Evolutionary conservation across 2,113 vertebrate genomes (phyloP).

Genomic region (Tenebrosternarchus preto): DNA sequence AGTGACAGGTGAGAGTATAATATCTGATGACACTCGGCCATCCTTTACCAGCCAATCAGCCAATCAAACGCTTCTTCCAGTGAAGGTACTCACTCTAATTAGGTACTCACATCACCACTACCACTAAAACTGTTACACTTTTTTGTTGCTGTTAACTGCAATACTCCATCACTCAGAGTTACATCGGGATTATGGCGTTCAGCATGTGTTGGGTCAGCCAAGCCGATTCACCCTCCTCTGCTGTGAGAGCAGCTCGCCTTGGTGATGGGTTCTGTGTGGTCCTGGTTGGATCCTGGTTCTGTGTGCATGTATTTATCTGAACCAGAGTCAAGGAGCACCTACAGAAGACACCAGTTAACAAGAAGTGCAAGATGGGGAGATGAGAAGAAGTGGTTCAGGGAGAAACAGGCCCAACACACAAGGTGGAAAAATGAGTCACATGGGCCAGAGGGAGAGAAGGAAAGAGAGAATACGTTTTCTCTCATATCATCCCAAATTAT

Average conservation of each 20-base stretch:
- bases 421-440: background rate
- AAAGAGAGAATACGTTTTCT: background rate
- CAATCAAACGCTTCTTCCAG: background rate
- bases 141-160: background rate
- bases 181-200: background rate
- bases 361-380: background rate
- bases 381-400: background rate
- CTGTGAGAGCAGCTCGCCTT: no score
- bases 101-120: background rate
- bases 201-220: no score
- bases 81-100: background rate
- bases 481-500: background rate
- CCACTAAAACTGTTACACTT: background rate
- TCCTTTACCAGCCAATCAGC: background rate
- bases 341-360: background rate
- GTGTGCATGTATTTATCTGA: background rate
- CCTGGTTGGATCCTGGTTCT: no score
- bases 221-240: no score
- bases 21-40: constrained; percentile 49
- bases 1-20: constrained; percentile 60
- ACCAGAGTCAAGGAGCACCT: background rate
- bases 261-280: no score
- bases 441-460: background rate
- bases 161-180: background rate
- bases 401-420: background rate